Evolutionary conservation across 2,113 vertebrate species (phyloP).

Genomic region (Otus sunia): DNA sequence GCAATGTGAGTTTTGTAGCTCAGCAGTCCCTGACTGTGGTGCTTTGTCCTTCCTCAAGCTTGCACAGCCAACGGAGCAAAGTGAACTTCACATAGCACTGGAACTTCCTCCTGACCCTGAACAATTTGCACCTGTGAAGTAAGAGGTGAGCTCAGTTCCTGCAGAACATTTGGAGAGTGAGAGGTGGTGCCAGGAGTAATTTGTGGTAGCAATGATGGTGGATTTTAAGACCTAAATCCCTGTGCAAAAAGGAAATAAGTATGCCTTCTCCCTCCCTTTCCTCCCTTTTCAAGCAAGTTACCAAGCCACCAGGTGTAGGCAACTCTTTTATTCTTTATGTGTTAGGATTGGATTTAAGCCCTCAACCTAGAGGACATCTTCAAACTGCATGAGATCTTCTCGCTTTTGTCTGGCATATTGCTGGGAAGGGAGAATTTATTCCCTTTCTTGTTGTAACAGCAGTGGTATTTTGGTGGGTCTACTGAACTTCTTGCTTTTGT

Average conservation of each 20-base stretch:
- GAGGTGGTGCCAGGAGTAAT: not conserved
- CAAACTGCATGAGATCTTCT: not conserved
- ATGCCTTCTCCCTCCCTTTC: fast-evolving
- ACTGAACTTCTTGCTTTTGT: not conserved
- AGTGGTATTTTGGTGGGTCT: not conserved
- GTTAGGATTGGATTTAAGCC: not conserved
- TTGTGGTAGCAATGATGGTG: not conserved
- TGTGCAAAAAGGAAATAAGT: not conserved
- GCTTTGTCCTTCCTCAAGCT: not conserved
- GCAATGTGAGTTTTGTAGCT: not conserved
- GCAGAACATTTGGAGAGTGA: not conserved
- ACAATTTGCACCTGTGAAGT: not conserved
- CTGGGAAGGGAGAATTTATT: not conserved
- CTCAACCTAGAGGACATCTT: not conserved
- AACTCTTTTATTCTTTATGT: not conserved
- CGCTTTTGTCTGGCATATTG: not conserved
- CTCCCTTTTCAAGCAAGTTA: not conserved
- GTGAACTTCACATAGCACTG: fast-evolving
- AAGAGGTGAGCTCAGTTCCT: not conserved
- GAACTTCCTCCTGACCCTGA: not conserved
- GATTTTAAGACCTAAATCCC: not conserved
- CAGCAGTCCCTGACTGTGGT: not conserved
- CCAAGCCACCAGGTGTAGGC: not conserved
- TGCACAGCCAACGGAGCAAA: not conserved
- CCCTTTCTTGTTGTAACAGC: not conserved